These are phyloP conservation scores for Argya squamiceps DNA, from an alignment of 2,797 vertebrate species.

Conservation along the genomic window DNA sequence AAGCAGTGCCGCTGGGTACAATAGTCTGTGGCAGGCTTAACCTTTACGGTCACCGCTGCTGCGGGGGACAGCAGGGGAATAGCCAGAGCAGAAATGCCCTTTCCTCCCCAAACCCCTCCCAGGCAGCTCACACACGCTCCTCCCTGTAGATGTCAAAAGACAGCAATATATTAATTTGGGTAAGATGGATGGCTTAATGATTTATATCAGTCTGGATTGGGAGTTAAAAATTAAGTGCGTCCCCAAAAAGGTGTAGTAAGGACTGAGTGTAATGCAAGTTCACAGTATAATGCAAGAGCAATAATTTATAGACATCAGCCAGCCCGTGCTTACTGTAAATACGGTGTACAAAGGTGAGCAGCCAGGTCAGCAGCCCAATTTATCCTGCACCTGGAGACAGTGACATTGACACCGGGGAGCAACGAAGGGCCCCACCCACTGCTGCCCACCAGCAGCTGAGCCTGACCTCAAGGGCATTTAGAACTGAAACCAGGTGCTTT, in stretches of 20 bases:
- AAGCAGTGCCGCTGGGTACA: slow-evolving; percentile 42
- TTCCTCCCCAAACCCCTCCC: background rate
- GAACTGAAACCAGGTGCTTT: slow-evolving; percentile 10
- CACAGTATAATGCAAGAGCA: background rate
- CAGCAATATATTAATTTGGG: background rate
- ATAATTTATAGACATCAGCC: background rate
- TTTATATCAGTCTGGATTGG: background rate
- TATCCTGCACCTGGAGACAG: background rate
- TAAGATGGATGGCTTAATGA: background rate
- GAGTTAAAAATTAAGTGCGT: background rate
- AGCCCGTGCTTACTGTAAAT: background rate
- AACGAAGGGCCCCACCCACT: background rate
- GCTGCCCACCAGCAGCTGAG: background rate
- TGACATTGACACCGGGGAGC: background rate
- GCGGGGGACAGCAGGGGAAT: background rate
- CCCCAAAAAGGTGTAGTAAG: background rate
- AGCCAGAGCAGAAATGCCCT: background rate
- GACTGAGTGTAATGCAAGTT: background rate
- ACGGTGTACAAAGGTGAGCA: background rate
- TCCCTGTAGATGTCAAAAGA: fast-evolving
- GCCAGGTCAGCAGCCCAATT: background rate
- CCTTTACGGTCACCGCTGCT: slow-evolving; percentile 25
- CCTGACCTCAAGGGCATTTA: background rate
- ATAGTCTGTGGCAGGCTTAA: slow-evolving; percentile 31
- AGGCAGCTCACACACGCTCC: background rate